Conservation (phyloP, 2,797 vertebrate species). For the Urosaurus nigricauda region DNA sequence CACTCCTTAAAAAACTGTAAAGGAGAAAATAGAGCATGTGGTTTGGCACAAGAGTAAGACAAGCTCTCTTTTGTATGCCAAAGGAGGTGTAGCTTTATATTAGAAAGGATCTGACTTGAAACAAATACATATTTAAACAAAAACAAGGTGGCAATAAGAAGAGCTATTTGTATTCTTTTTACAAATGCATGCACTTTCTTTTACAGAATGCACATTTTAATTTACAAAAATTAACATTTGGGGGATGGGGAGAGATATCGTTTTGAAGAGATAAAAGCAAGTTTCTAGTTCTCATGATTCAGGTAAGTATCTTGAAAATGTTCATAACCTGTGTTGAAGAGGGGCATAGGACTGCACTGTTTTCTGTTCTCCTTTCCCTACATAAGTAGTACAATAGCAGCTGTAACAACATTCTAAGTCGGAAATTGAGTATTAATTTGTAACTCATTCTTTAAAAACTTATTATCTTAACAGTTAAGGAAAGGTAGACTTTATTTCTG, state of each 20-base stretch:
- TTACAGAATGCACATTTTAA: not conserved
- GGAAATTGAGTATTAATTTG: not conserved
- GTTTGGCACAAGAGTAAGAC: conserved; percentile 7
- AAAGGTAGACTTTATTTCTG: not conserved
- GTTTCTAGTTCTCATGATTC: not conserved
- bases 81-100: not conserved
- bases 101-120: not conserved
- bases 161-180: not conserved
- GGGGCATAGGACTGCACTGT: not conserved
- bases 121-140: not conserved
- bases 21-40: not conserved
- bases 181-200: not conserved
- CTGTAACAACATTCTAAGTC: not conserved
- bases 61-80: not conserved
- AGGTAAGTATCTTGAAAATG: not conserved
- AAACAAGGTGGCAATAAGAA: not conserved
- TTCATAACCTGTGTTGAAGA: too few species aligned
- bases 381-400: not conserved
- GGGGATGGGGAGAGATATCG: not conserved
- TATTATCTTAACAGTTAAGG: not conserved
- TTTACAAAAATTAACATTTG: not conserved
- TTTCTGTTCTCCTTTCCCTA: not conserved
- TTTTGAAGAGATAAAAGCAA: not conserved
- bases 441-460: not conserved
- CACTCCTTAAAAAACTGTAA: not conserved